Evolutionary conservation across 2,113 vertebrate species (phyloP), one percentile per base, ranked within the genome.

Genomic region (Pelusios castaneus): DNA sequence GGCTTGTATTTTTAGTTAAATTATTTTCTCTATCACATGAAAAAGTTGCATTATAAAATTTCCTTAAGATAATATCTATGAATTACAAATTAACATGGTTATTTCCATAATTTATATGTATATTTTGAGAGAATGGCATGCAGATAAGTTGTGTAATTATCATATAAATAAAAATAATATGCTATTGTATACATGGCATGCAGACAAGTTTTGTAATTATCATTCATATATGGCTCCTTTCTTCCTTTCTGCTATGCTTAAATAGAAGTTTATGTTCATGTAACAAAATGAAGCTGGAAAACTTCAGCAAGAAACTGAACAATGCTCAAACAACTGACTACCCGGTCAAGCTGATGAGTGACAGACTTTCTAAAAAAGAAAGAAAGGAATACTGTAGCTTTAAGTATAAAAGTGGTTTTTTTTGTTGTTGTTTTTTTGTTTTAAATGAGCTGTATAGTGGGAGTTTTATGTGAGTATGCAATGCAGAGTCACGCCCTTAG

Each of bases 401-500:
- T n/a, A 78, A 47, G 47, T 43, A 73, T 25, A 56, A 25, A 85
- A 56, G 7, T 41, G 31, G 6, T 31, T 38, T 56, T 56, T 73
- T 70, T 75, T 67, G n/a, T n/a, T n/a, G n/a, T n/a, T n/a, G n/a
- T n/a, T n/a, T n/a, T n/a, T n/a, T 47, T 47, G 47, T 8, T 47
- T 47, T 47, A 47, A 38, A 14, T 38, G n/a, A 27, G 1, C 14
- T 86, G 82, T 4, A 0, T 21, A 16, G 29, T 73, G 56, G 77
- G 77, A 17, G 41, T 3, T 82, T 73, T 45, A 60, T 63, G 34
- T 22, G 70, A 70, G 38, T 11, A 47, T 0, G 0, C 73, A 27
- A 34, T 49, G 38, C 47, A 29, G 82, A 70, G 24, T 34, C 0
- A 2, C 38, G 84, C 63, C 79, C 31, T 63, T 0, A 0, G 31